Conservation (phyloP, 37 sponge, comb jelly and placozoan genomes). For the Halisarca cf. caerulea region DNA sequence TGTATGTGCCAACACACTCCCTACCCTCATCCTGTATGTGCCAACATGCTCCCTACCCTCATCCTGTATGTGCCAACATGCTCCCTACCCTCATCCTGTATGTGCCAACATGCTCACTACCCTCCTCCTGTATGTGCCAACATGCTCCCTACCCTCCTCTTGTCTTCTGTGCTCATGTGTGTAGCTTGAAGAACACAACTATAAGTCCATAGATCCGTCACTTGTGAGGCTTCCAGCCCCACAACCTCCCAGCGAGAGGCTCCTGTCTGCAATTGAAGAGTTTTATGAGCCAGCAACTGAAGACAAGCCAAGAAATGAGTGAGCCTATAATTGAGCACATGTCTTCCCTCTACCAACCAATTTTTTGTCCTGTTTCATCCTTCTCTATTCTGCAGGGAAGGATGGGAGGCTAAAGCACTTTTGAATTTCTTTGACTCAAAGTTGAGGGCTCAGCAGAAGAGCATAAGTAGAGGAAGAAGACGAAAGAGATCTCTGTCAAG, state of each 20-base stretch:
- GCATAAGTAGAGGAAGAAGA: too few species aligned
- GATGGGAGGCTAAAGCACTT: constrained; percentile 91
- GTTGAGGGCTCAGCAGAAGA: constrained; percentile 32
- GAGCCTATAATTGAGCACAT: too few species aligned
- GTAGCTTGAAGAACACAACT: constrained; percentile 81
- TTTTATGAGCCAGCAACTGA: constrained; percentile 74
- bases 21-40: too few species aligned
- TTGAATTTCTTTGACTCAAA: constrained; percentile 82
- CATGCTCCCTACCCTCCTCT: not conserved
- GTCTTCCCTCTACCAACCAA: too few species aligned
- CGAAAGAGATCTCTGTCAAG: not conserved
- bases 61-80: too few species aligned
- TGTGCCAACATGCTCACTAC: too few species aligned
- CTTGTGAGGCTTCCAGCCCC: constrained; percentile 83
- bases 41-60: too few species aligned
- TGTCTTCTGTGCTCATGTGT: too few species aligned
- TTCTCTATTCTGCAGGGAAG: constrained; percentile 60
- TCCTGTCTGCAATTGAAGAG: constrained; percentile 90
- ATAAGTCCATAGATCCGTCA: constrained; percentile 70
- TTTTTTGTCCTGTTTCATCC: not conserved
- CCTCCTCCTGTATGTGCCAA: too few species aligned
- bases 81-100: too few species aligned
- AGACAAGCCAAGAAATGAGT: constrained; percentile 65
- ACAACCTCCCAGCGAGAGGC: constrained; percentile 84
- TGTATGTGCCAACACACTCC: too few species aligned